Conservation (phyloP, 2,797 vertebrate species). For the Lophotriccus pileatus region DNA sequence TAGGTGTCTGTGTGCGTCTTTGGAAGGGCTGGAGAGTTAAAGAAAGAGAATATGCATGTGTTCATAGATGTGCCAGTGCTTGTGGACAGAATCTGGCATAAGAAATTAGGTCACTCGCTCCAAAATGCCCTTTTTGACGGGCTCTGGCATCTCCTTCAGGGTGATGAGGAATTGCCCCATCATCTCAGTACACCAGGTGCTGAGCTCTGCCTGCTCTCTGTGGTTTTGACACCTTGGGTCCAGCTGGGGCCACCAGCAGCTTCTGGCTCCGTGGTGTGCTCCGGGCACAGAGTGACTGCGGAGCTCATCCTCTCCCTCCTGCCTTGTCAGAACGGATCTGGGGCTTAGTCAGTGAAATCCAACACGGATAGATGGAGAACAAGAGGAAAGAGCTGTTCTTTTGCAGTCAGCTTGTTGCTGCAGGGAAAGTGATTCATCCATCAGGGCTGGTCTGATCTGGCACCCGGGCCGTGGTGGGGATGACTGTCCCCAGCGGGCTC, state of each 20-base stretch:
- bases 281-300: fast-evolving
- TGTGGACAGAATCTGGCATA: neutral
- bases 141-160: neutral
- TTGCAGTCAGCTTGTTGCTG: neutral
- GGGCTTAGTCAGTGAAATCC: neutral
- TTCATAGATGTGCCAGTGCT: fast-evolving
- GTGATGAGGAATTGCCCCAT: fast-evolving
- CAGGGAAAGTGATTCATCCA: neutral
- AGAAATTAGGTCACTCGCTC: fast-evolving
- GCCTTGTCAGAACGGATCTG: neutral
- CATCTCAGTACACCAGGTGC: neutral
- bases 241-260: neutral
- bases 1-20: neutral
- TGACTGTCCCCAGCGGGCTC: neutral
- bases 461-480: fast-evolving
- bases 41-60: neutral
- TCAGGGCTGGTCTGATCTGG: neutral
- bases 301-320: neutral
- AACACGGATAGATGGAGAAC: neutral
- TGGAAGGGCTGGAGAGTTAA: neutral
- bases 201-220: neutral
- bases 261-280: neutral
- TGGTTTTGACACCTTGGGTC: neutral
- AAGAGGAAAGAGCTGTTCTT: neutral
- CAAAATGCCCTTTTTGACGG: neutral